A percentile compares a stretch with the other conserved stretches of the same genome.
phyloP scores from a whole-genome alignment of 2,888 invertebrate species.

The Drosophila pegasa region DNA sequence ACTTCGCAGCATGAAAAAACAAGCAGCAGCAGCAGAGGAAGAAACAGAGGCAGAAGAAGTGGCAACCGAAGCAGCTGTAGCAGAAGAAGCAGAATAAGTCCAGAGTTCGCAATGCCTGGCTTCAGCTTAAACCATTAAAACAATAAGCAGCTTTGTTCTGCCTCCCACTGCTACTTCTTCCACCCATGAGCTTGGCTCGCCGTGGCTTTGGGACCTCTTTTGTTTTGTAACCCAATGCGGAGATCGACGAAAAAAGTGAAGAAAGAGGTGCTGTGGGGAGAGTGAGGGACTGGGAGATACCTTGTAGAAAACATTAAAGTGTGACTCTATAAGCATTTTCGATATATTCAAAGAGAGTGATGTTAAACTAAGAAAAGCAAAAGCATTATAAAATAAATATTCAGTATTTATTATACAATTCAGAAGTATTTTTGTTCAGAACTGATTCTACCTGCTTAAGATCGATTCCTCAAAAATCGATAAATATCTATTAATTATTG shows the following conservation, averaged over 20 bases:
- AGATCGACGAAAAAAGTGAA: constrained; percentile 27
- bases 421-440: no score
- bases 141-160: constrained; percentile 80
- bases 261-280: neutral
- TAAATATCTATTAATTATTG: no score
- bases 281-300: neutral
- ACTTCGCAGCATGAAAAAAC: constrained; percentile 22
- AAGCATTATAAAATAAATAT: no score
- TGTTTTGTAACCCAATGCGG: constrained; percentile 39
- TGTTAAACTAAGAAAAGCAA: no score
- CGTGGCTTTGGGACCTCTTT: constrained; percentile 35
- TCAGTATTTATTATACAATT: no score
- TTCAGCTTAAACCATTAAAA: constrained; percentile 79
- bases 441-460: no score
- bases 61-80: neutral
- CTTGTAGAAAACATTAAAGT: neutral
- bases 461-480: no score
- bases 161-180: constrained; percentile 21
- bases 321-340: neutral
- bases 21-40: neutral
- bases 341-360: no score
- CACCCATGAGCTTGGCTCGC: constrained; percentile 48
- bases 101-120: constrained; percentile 32
- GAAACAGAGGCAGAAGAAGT: neutral
- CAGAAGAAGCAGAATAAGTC: constrained; percentile 8